phyloP scores from a whole-genome alignment of 2,113 vertebrate genomes.

The Gasterosteus aculeatus region DNA sequence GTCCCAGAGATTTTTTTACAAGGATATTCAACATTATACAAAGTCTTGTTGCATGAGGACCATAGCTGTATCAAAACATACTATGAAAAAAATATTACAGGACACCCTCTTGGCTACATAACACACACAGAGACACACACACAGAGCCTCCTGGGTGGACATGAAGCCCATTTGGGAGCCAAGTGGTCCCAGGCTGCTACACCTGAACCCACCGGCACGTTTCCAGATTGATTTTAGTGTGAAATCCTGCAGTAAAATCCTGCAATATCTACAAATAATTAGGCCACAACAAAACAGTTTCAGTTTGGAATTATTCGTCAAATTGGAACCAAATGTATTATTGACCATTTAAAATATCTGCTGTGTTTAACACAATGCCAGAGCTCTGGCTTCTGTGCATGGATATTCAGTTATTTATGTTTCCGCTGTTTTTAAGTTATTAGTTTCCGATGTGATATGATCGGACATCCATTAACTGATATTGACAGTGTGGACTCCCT shows the following conservation, averaged over 20 bases:
- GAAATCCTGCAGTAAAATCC: no score
- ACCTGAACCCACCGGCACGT: slow-evolving; percentile 32
- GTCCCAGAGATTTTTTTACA: no score
- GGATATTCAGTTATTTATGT: background rate
- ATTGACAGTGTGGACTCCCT: background rate
- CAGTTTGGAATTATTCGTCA: no score
- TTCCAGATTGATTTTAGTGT: no score
- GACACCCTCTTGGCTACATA: background rate
- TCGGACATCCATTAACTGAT: background rate
- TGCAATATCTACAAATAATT: no score
- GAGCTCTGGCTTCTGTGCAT: no score
- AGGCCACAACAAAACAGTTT: no score
- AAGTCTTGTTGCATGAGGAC: no score
- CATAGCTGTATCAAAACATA: background rate
- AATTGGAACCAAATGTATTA: background rate
- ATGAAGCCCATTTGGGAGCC: slow-evolving; percentile 12
- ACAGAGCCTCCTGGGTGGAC: background rate
- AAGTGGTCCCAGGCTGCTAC: slow-evolving; percentile 18
- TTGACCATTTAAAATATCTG: background rate
- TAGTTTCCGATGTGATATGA: no score
- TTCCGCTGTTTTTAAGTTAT: background rate
- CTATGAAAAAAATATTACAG: background rate
- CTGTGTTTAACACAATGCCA: no score
- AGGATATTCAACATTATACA: no score
- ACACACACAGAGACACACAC: background rate